Percentiles rank a stretch among this genome's conserved stretches.
Evolutionary conservation across 2,888 invertebrate species (phyloP).

Genomic region (Nymphalis c-album): DNA sequence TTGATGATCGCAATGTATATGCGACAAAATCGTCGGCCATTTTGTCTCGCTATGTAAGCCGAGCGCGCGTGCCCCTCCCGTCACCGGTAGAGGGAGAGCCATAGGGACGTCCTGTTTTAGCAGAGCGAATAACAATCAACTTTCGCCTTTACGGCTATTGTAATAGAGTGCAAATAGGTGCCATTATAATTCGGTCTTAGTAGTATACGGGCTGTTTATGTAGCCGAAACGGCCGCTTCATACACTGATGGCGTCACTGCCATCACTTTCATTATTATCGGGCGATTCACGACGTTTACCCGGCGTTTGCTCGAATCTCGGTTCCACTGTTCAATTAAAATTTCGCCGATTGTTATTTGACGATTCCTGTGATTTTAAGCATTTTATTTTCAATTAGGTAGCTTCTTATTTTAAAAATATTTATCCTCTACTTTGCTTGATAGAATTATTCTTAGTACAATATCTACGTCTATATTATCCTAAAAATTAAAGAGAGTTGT

Average conservation of each 20-base stretch:
- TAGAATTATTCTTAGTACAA: too few species aligned
- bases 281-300: constrained; percentile 80
- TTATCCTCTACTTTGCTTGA: too few species aligned
- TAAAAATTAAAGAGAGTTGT: too few species aligned
- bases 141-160: constrained; percentile 47
- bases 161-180: constrained; percentile 28
- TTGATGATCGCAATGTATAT: constrained; percentile 32
- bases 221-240: constrained; percentile 81
- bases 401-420: too few species aligned
- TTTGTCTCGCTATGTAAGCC: constrained; percentile 70
- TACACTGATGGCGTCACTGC: constrained; percentile 79
- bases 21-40: constrained; percentile 72
- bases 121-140: constrained; percentile 44
- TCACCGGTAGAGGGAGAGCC: constrained; percentile 60
- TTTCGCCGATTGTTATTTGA: constrained; percentile 66
- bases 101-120: constrained; percentile 48
- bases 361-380: constrained; percentile 41
- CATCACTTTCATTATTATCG: constrained; percentile 82
- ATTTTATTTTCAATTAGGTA: too few species aligned
- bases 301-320: constrained; percentile 70
- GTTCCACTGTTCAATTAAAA: constrained; percentile 76
- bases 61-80: constrained; percentile 65
- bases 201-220: constrained; percentile 80
- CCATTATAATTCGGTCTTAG: constrained; percentile 49
- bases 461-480: too few species aligned